phyloP scores from a whole-genome alignment of 2,113 vertebrate genomes.

The Helogale parvula region DNA sequence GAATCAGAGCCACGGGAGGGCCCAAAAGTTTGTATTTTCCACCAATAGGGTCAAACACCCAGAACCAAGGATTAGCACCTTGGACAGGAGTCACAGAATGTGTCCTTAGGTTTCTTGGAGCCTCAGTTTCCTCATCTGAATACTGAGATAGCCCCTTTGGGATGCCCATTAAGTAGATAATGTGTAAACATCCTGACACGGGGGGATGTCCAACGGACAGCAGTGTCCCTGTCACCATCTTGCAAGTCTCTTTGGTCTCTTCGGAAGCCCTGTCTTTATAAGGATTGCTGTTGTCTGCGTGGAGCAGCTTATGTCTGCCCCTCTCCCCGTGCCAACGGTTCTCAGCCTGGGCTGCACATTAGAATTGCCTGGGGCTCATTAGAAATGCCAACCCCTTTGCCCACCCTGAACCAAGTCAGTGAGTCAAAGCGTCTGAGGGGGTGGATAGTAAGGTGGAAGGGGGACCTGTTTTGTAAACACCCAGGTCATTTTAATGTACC shows the following conservation, averaged over 20 bases:
- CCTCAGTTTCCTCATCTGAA: background rate
- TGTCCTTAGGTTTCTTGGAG: background rate
- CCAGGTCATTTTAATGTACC: background rate
- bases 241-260: background rate
- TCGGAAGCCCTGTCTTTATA: background rate
- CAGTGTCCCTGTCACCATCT: too few relatives aligned
- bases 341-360: background rate
- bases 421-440: background rate
- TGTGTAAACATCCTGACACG: background rate
- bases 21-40: background rate
- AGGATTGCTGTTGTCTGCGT: background rate
- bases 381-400: background rate
- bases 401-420: background rate
- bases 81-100: background rate
- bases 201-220: background rate
- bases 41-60: background rate
- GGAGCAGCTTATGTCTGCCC: background rate
- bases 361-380: background rate
- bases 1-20: background rate
- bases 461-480: too few relatives aligned
- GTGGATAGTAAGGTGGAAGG: background rate
- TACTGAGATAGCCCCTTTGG: background rate
- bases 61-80: too few relatives aligned
- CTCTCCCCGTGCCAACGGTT: background rate
- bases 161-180: background rate